Evolutionary conservation across 2,113 vertebrate genomes (phyloP).

Genomic region (Bufo gargarizans): DNA sequence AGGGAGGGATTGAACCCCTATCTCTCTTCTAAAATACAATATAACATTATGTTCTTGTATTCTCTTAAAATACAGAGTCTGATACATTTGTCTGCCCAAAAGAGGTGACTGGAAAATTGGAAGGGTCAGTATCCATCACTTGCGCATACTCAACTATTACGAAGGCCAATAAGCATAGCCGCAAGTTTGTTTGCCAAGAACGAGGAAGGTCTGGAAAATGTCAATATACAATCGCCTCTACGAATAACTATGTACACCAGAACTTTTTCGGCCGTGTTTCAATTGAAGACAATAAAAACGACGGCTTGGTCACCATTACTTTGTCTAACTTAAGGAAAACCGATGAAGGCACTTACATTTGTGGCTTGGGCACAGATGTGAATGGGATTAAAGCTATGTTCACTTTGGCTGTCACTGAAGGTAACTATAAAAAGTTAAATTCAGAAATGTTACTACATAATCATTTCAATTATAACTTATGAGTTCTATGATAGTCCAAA

Average conservation of each 20-base stretch:
- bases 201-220: slow-evolving; percentile 43
- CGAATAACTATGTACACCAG: neutral
- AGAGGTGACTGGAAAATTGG: slow-evolving; percentile 51
- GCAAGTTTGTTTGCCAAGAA: slow-evolving; percentile 74
- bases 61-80: slow-evolving; percentile 12
- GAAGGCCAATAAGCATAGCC: slow-evolving; percentile 62
- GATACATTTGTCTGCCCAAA: slow-evolving; percentile 68
- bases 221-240: slow-evolving; percentile 56
- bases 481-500: neutral
- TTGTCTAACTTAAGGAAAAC: neutral
- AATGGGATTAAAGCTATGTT: slow-evolving; percentile 65
- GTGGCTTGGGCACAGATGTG: slow-evolving; percentile 65
- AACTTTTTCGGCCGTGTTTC: slow-evolving; percentile 39
- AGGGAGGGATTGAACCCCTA: neutral
- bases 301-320: slow-evolving; percentile 59
- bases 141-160: slow-evolving; percentile 71
- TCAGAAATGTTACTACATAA: neutral
- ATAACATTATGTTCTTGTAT: neutral
- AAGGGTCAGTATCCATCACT: slow-evolving; percentile 1
- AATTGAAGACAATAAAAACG: slow-evolving; percentile 62
- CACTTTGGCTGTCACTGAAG: slow-evolving; percentile 62
- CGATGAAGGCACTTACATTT: slow-evolving; percentile 69
- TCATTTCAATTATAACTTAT: neutral
- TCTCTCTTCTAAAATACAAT: neutral
- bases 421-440: slow-evolving; percentile 60